Base-by-base conservation (phyloP, 2,797 vertebrate genomes). In the Graptemys geographica region DNA sequence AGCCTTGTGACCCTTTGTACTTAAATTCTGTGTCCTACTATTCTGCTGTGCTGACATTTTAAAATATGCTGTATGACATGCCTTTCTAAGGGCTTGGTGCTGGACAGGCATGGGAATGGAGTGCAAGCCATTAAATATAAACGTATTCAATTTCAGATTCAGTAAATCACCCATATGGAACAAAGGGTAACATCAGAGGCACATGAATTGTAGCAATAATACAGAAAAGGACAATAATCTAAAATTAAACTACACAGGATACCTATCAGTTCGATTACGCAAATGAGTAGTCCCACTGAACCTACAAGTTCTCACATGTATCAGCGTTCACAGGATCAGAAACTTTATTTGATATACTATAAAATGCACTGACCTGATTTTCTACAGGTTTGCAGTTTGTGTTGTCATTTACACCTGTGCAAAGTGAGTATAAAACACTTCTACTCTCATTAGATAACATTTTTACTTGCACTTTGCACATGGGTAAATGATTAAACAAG, bases 381-480 rank as follows among this genome's bases (percentile, higher is more conserved):
- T 90, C 93, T 12, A 91, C 27, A 91, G 85, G 74, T 84, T 74
- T 56, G 62, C 86, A 74, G 57, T 95, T 62, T 1, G 0, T 57
- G 52, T 37, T 79, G 87, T 56, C 91, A 37, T 86, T 81, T 59
- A 51, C 8, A 37, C 51, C 79, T 49, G 33, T 0, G 0, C 0
- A 0, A 92, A 90, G 0, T 0, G 65, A 2, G 0, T 11, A 31
- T 51, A 81, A 78, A 80, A 49, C 53, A 44, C 1, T 1, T 59
- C 87, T 51, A 2, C 3, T 94, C 78, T 83, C 83, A 59, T 33
- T 11, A 2, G 5, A 44, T 3, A 55, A 2, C 79, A 49, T 0
- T 0, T 16, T 51, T 72, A 79, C 18, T 6, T 0, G 0, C 41
- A 52, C 0, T 0, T 57, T 0, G 0, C 33, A 65, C 78, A 55